phyloP scores from a whole-genome alignment of 1,140 invertebrate genomes.

The Macrosteles quadrilineatus region DNA sequence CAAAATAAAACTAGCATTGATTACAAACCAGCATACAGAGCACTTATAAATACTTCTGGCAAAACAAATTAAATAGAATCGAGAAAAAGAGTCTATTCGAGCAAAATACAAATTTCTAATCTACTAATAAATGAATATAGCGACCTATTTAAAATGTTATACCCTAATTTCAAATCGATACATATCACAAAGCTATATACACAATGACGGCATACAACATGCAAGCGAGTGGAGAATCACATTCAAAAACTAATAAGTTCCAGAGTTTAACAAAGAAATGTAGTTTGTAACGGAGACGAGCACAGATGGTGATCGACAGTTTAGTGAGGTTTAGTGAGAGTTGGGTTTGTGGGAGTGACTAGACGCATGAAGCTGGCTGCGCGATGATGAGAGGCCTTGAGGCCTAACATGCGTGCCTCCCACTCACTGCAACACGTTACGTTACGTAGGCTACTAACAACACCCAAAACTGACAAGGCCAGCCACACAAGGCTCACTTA shows the following conservation, averaged over 20 bases:
- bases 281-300: too few species aligned
- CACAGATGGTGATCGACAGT: too few species aligned
- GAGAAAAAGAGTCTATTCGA: neutral
- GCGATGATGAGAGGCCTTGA: neutral
- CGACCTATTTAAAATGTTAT: neutral
- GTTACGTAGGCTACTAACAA: too few species aligned
- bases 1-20: too few species aligned
- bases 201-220: neutral
- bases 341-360: neutral
- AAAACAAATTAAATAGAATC: neutral
- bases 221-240: neutral
- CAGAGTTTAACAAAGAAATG: too few species aligned
- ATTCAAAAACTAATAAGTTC: too few species aligned
- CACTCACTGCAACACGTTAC: slow-evolving; percentile 6
- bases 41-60: neutral
- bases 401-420: slow-evolving; percentile 6
- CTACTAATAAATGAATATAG: slow-evolving; percentile 13
- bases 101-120: slow-evolving; percentile 19
- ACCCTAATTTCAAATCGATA: neutral
- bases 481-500: too few species aligned
- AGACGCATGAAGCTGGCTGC: neutral
- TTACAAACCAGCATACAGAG: too few species aligned
- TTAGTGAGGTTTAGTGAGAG: too few species aligned
- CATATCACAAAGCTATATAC: slow-evolving; percentile 1
- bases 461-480: neutral